Evolutionary conservation across 2,888 invertebrate species (phyloP).

Genomic region (Terebella lapidaria): DNA sequence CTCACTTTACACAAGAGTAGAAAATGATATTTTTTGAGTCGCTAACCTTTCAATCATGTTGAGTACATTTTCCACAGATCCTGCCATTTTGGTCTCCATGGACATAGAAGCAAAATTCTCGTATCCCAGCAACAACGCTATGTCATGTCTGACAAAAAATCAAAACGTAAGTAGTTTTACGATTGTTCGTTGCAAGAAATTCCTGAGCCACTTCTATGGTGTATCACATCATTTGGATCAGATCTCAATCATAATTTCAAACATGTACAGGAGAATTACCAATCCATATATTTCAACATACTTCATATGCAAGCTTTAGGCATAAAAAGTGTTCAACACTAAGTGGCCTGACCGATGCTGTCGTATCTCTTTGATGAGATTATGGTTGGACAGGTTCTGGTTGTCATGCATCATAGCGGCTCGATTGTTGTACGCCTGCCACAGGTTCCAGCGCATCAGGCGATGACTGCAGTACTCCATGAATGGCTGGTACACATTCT

Average conservation of each 20-base stretch:
- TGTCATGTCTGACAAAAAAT: conserved; percentile 59
- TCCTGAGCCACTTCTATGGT: neutral
- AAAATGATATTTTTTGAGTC: too few species aligned
- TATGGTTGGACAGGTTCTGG: conserved; percentile 60
- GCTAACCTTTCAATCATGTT: conserved; percentile 60
- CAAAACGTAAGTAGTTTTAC: conserved; percentile 1
- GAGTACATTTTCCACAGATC: conserved; percentile 69
- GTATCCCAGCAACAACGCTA: conserved; percentile 75
- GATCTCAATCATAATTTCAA: too few species aligned
- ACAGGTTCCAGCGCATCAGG: conserved; percentile 73
- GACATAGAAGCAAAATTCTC: conserved; percentile 77
- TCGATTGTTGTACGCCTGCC: conserved; percentile 72
- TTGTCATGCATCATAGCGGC: conserved; percentile 63
- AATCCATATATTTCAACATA: too few species aligned
- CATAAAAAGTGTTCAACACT: too few species aligned
- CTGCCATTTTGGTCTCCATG: conserved; percentile 92
- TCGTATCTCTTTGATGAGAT: conserved; percentile 70
- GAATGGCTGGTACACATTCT: conserved; percentile 68
- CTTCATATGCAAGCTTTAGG: too few species aligned
- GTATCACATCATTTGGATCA: neutral
- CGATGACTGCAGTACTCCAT: conserved; percentile 81
- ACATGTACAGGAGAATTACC: too few species aligned
- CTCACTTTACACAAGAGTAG: too few species aligned
- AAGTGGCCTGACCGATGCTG: conserved; percentile 10
- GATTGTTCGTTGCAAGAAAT: neutral